Evolutionary conservation across 2,888 invertebrate species (phyloP), one percentile per base, ranked within the genome.

Genomic region (Suillia variegata): DNA sequence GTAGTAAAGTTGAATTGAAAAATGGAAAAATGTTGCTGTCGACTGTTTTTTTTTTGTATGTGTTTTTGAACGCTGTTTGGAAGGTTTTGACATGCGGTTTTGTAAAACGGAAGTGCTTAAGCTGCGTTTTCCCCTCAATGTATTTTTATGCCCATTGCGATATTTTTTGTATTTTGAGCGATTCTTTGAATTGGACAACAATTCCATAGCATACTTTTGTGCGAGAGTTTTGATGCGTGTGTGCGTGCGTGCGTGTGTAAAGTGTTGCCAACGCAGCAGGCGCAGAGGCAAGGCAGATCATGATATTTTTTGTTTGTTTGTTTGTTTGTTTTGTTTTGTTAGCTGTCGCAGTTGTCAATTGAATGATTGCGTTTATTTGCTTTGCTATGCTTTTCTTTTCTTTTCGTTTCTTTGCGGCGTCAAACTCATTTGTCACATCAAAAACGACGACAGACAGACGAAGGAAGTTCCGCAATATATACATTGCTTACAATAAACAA

Each of bases 11-110:
- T 8, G 12, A 45, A 45, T n/a, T n/a, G n/a, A n/a, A n/a, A n/a
- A n/a, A n/a, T 45, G 6, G 48, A 48, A 48, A 48, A 48, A 48
- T 48, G 17, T 48, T 48, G 48, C 48, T 22, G 17, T n/a, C 33
- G 13, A 10, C 18, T 8, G n/a, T 42, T 42, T 42, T 22, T 22
- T 48, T 48, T n/a, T 48, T 48, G 5, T 48, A 45, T 45, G n/a
- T 48, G 4, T 22, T 4, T 38, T 38, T 38, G n/a, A 26, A 33
- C 13, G 42, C 15, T 17, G n/a, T 42, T 42, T 22, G 8, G 22
- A 18, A n/a, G 48, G 20, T 22, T 48, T 48, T 48, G 48, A 48
- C 22, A 48, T 18, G 48, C 20, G 48, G 22, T 21, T 48, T 38
- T n/a, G 38, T 8, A 38, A 38, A 13, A 38, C 13, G 38, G 38